A percentile compares a stretch with the other conserved stretches of the same genome.
These are phyloP conservation scores for Drosophila anomelani DNA, from an alignment of 2,888 invertebrate species.

Conservation along the genomic window DNA sequence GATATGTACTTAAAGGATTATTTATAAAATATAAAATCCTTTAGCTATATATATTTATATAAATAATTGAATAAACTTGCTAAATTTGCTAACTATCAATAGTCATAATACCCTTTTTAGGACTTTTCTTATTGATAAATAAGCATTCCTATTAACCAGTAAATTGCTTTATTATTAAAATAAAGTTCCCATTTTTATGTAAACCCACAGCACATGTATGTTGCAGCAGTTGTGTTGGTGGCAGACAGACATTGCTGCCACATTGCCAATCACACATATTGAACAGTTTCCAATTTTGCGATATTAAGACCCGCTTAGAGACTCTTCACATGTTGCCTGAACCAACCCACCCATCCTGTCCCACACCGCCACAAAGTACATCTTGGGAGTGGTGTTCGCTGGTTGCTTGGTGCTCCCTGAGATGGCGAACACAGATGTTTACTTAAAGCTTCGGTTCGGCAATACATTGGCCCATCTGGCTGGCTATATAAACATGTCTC, in stretches of 20 bases:
- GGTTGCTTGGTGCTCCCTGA: constrained; percentile 26
- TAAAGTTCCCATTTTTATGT: not conserved
- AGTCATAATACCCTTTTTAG: no score
- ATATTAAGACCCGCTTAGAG: constrained; percentile 45
- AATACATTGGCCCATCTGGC: constrained; percentile 51
- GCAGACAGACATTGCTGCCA: constrained; percentile 15
- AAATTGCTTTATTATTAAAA: not conserved
- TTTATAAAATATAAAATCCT: not conserved
- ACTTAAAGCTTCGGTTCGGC: constrained; percentile 53
- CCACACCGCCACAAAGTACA: not conserved
- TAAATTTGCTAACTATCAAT: no score
- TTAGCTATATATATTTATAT: no score
- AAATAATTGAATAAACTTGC: no score
- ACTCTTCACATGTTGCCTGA: constrained; percentile 9
- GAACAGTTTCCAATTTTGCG: constrained; percentile 41
- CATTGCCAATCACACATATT: constrained; percentile 37
- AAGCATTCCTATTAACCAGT: not conserved
- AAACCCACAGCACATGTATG: not conserved
- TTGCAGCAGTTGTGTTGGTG: not conserved
- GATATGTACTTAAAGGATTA: not conserved
- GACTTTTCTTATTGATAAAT: not conserved
- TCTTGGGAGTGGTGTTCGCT: constrained; percentile 5
- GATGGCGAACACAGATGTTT: constrained; percentile 56
- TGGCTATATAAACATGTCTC: constrained; percentile 63
- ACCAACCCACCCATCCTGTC: not conserved